A percentile compares a stretch with the other conserved stretches of the same genome.
phyloP scores from a whole-genome alignment of 2,888 invertebrate genomes.

The Drosophila kokeensis region DNA sequence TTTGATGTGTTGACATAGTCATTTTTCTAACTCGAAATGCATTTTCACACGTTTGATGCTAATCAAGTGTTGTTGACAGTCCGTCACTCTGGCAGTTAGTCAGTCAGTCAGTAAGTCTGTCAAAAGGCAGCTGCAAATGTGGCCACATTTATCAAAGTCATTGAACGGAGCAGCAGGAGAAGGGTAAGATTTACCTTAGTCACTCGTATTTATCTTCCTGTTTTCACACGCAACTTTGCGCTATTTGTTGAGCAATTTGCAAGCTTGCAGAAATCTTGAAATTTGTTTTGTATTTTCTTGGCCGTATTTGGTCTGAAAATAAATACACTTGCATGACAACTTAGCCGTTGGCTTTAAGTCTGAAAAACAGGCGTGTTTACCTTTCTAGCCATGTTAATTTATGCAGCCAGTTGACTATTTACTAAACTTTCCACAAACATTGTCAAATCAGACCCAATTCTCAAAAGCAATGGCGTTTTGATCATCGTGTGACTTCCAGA shows the following conservation, averaged over 20 bases:
- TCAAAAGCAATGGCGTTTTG: neutral
- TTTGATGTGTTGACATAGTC: constrained; percentile 65
- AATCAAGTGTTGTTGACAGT: constrained; percentile 66
- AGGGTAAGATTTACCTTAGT: constrained; percentile 33
- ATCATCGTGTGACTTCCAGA: neutral
- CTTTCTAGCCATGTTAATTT: constrained; percentile 17
- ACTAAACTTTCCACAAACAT: neutral
- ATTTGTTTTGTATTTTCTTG: constrained; percentile 39
- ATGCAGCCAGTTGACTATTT: constrained; percentile 29
- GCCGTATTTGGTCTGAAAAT: constrained; percentile 35
- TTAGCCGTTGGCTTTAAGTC: constrained; percentile 38
- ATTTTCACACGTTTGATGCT: constrained; percentile 54
- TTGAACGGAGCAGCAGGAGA: constrained; percentile 26
- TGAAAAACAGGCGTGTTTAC: constrained; percentile 45
- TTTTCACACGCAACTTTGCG: constrained; percentile 51
- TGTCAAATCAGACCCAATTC: neutral
- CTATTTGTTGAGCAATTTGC: constrained; percentile 56
- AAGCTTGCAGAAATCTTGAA: constrained; percentile 40
- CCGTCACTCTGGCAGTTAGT: constrained; percentile 6
- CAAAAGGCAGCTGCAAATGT: constrained; percentile 53
- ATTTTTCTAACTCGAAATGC: constrained; percentile 54
- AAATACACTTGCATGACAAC: constrained; percentile 34
- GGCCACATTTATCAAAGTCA: constrained; percentile 65
- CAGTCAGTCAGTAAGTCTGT: constrained; percentile 3
- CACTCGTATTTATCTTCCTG: constrained; percentile 58